A percentile compares a stretch with the other conserved stretches of the same genome.
Conservation (phyloP, 1,140 invertebrate genomes). For the Eupristina koningsbergeri region DNA sequence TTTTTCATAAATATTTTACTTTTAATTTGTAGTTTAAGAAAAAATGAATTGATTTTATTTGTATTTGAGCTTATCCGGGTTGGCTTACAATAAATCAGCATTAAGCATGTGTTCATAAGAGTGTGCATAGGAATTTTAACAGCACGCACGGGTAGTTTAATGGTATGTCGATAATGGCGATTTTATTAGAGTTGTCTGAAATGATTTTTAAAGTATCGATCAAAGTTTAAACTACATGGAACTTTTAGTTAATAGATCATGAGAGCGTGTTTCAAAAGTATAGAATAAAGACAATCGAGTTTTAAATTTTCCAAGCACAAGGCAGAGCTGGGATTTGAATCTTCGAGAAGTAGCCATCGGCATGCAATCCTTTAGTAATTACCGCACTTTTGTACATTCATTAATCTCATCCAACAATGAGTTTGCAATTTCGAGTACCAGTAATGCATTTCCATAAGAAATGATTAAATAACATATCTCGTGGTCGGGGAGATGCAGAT, state of each 20-base stretch:
- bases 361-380: neutral
- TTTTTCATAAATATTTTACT: too few species aligned
- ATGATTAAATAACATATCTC: constrained; percentile 9
- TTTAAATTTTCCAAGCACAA: neutral
- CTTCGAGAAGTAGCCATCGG: too few species aligned
- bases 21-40: neutral
- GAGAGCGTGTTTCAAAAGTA: neutral
- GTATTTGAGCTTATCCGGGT: neutral
- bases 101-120: neutral
- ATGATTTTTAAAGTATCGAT: neutral
- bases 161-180: neutral
- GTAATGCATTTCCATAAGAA: neutral
- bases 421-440: neutral
- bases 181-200: neutral
- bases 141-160: neutral
- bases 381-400: neutral
- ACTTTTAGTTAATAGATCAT: neutral
- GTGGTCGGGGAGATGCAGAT: too few species aligned
- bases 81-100: neutral
- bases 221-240: neutral
- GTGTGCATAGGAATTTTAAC: neutral
- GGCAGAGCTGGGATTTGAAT: neutral
- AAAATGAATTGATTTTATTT: neutral
- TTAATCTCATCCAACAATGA: constrained; percentile 18
- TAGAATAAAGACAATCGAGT: neutral